These are phyloP conservation scores for Pygoscelis adeliae DNA, from an alignment of 2,113 vertebrate genomes.

Conservation along the genomic window DNA sequence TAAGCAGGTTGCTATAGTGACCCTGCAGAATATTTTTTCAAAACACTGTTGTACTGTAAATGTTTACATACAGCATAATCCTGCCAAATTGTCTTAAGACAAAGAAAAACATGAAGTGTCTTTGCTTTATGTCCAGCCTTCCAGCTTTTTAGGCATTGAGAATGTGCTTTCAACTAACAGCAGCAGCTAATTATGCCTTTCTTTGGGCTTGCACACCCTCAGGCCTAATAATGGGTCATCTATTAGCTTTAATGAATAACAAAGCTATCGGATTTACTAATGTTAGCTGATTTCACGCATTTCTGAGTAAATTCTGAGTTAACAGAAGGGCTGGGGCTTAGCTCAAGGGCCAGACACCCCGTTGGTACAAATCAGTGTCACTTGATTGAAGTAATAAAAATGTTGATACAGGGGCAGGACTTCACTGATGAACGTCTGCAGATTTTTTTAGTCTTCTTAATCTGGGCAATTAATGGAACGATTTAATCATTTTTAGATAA, in stretches of 20 bases:
- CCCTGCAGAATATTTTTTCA: conserved; percentile 32
- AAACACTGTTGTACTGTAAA: conserved; percentile 57
- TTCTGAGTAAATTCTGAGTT: conserved; percentile 52
- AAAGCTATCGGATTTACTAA: conserved; percentile 21
- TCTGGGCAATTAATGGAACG: not conserved
- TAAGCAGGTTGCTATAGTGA: conserved; percentile 60
- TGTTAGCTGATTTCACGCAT: conserved; percentile 55
- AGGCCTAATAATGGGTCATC: conserved; percentile 57
- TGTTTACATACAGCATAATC: conserved; percentile 54
- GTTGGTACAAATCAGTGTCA: conserved; percentile 3
- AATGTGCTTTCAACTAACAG: not conserved
- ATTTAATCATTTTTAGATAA: conserved; percentile 30
- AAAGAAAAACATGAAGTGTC: conserved; percentile 29
- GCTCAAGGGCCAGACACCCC: not conserved
- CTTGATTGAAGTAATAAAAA: not conserved
- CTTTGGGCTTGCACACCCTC: not conserved
- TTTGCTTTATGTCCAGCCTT: conserved; percentile 32
- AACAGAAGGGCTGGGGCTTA: not conserved
- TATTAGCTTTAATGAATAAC: conserved; percentile 65
- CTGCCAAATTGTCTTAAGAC: conserved; percentile 60
- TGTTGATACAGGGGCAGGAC: not conserved
- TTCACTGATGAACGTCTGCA: not conserved
- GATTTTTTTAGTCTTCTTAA: not conserved
- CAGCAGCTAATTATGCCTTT: not conserved
- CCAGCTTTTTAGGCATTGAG: not conserved